Evolutionary conservation across 2,888 invertebrate genomes (phyloP).

Genomic region (Xiphydria camelus): DNA sequence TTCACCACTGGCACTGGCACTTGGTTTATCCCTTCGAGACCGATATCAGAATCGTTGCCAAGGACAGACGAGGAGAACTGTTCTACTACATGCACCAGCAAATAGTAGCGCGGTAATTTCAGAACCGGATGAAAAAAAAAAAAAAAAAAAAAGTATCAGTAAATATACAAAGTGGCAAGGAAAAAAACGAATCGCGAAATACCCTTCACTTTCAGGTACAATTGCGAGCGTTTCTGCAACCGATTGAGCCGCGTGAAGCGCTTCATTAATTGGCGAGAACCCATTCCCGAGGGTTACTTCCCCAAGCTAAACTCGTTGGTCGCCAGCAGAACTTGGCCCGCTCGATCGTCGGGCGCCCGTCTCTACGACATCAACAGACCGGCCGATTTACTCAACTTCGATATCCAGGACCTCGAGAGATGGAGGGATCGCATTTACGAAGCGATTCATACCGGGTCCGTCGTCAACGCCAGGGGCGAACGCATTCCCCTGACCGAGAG

Average conservation of each 20-base stretch:
- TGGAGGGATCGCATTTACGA: conserved; percentile 77
- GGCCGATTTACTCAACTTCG: conserved; percentile 68
- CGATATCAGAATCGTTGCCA: conserved; percentile 67
- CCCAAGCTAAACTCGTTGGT: conserved; percentile 81
- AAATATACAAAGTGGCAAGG: neutral
- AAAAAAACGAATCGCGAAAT: neutral
- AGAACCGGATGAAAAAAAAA: no score
- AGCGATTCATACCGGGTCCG: conserved; percentile 69
- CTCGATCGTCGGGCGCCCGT: conserved; percentile 64
- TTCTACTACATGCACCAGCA: conserved; percentile 83
- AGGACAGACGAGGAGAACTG: conserved; percentile 77
- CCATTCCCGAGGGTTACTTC: conserved; percentile 80
- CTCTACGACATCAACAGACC: conserved; percentile 69
- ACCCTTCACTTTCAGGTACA: conserved; percentile 64
- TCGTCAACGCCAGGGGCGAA: conserved; percentile 64
- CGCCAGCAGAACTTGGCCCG: conserved; percentile 76
- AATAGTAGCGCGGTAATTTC: conserved; percentile 65
- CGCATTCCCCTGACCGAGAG: conserved; percentile 65
- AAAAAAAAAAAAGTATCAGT: neutral
- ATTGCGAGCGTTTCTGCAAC: conserved; percentile 76
- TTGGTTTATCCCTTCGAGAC: conserved; percentile 81
- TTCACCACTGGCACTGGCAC: conserved; percentile 93
- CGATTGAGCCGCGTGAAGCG: conserved; percentile 67
- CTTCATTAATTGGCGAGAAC: conserved; percentile 68
- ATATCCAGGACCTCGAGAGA: conserved; percentile 72